Conservation (phyloP, 2,797 vertebrate species). For the Yasuhikotakia modesta region DNA sequence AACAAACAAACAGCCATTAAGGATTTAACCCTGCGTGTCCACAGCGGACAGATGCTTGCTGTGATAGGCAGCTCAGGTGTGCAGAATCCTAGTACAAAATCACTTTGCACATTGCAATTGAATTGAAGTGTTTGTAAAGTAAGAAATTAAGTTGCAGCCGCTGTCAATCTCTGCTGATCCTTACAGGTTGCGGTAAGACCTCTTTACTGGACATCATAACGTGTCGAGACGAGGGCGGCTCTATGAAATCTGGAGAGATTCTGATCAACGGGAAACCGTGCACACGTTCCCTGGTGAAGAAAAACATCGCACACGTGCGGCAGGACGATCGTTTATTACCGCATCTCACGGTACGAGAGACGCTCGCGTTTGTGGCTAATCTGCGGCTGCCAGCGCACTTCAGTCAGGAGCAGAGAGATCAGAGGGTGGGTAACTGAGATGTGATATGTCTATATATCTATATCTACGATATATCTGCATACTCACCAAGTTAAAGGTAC, state of each 20-base stretch:
- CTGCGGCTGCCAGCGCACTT: slow-evolving; percentile 88
- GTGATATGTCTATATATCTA: not conserved
- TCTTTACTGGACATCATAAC: slow-evolving; percentile 93
- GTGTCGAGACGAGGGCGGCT: slow-evolving; percentile 84
- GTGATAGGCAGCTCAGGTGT: slow-evolving; percentile 90
- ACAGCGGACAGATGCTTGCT: slow-evolving; percentile 94
- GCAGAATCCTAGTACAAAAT: not conserved
- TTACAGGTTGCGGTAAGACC: slow-evolving; percentile 86
- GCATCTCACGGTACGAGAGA: slow-evolving; percentile 92
- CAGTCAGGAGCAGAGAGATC: slow-evolving; percentile 85
- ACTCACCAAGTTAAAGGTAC: too few species aligned
- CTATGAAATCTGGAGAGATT: slow-evolving; percentile 82
- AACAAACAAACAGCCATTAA: slow-evolving; percentile 80
- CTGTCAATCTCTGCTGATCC: not conserved
- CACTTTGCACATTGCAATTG: too few species aligned
- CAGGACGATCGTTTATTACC: slow-evolving; percentile 93
- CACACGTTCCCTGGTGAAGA: slow-evolving; percentile 86
- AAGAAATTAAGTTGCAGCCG: not conserved
- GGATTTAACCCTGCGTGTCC: slow-evolving; percentile 86
- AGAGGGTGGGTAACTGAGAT: slow-evolving; percentile 79
- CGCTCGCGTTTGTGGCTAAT: slow-evolving; percentile 86
- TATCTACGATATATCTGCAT: too few species aligned
- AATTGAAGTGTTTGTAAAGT: too few species aligned
- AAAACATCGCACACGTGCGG: slow-evolving; percentile 87
- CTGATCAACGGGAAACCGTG: slow-evolving; percentile 84